Percentiles rank a stretch among this genome's conserved stretches.
Evolutionary conservation across 2,888 invertebrate genomes (phyloP).

Genomic region (Melinaea menophilus): DNA sequence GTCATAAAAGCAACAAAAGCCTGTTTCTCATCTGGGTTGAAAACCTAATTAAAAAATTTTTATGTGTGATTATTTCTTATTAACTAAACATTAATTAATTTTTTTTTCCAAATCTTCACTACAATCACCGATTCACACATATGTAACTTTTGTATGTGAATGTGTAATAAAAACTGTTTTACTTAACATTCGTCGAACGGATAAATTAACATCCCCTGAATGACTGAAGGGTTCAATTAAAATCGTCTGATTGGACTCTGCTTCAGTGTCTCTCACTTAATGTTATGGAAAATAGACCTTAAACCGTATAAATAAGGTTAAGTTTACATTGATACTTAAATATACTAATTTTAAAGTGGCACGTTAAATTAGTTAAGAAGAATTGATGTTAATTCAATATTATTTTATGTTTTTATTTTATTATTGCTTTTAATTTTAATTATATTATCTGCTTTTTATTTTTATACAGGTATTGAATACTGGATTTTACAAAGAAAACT

Average conservation of each 20-base stretch:
- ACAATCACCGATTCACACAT: too few relatives aligned
- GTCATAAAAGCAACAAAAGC: too few relatives aligned
- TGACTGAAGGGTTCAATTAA: slow-evolving; percentile 35
- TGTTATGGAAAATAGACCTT: slow-evolving; percentile 3
- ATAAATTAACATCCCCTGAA: slow-evolving; percentile 21
- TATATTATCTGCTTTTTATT: too few relatives aligned
- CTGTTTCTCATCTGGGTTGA: too few relatives aligned
- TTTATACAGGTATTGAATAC: too few relatives aligned
- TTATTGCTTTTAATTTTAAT: background rate
- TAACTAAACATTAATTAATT: too few relatives aligned
- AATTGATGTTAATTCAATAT: slow-evolving; percentile 14
- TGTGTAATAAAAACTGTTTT: background rate
- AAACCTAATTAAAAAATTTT: too few relatives aligned
- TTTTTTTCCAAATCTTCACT: too few relatives aligned
- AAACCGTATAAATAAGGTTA: slow-evolving; percentile 1
- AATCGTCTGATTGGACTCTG: slow-evolving; percentile 36
- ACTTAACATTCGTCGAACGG: slow-evolving; percentile 29
- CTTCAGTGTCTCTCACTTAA: slow-evolving; percentile 34
- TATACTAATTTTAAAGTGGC: slow-evolving; percentile 25
- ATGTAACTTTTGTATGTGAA: too few relatives aligned
- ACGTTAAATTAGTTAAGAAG: slow-evolving; percentile 27
- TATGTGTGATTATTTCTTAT: too few relatives aligned
- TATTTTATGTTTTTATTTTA: background rate
- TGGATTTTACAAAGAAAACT: too few relatives aligned
- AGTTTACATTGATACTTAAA: background rate